Conservation (phyloP, 2,888 invertebrate genomes). For the Pinctada fucata region DNA sequence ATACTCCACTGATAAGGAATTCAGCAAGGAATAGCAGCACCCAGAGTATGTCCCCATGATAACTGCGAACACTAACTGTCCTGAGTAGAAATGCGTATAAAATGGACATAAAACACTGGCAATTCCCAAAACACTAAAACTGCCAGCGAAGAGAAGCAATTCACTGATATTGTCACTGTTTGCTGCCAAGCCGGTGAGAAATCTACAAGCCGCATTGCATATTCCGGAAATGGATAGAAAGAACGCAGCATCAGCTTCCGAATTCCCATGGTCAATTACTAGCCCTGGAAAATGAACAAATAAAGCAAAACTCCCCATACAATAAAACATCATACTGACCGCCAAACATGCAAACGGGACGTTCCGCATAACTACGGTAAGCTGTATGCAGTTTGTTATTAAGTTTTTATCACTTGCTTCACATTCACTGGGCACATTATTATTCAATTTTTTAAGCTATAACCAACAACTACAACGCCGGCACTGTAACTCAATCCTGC, state of each 20-base stretch:
- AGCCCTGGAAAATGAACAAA: not conserved
- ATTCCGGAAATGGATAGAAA: not conserved
- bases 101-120: not conserved
- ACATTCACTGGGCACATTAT: not conserved
- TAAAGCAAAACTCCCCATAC: not conserved
- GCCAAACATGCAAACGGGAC: not conserved
- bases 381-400: not conserved
- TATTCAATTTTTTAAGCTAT: not conserved
- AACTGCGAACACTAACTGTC: not conserved
- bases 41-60: not conserved
- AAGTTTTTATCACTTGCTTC: not conserved
- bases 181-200: not conserved
- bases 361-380: not conserved
- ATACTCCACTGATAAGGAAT: not conserved
- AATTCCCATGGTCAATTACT: not conserved
- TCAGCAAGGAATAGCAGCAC: not conserved
- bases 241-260: not conserved
- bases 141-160: not conserved
- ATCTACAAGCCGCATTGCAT: not conserved
- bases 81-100: not conserved
- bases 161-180: not conserved
- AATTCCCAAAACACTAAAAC: not conserved
- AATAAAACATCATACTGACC: not conserved
- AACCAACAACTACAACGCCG: not conserved
- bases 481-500: not conserved